phyloP scores from a whole-genome alignment of 2,888 invertebrate genomes.

The Cryptocheilus praepositus region DNA sequence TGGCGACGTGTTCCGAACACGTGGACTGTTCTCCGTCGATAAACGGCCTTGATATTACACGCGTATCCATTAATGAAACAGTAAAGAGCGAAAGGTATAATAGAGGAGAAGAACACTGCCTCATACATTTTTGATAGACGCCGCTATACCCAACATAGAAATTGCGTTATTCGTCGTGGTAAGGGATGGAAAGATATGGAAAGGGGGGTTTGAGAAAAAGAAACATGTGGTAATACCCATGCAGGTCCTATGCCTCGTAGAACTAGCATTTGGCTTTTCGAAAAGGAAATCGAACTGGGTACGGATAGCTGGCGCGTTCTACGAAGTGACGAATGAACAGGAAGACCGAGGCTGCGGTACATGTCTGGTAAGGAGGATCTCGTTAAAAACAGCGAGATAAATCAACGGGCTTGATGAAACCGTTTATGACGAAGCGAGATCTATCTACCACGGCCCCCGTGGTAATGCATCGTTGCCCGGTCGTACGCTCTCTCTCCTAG shows the following conservation, averaged over 20 bases:
- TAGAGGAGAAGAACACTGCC: too few relatives aligned
- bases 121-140: too few relatives aligned
- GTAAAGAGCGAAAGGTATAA: background rate
- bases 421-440: conserved; percentile 60
- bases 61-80: conserved; percentile 30
- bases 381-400: conserved; percentile 51
- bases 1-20: conserved; percentile 12
- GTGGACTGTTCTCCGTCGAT: conserved; percentile 24
- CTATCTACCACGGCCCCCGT: conserved; percentile 43
- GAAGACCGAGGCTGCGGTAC: conserved; percentile 1
- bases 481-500: conserved; percentile 43
- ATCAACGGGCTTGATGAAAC: conserved; percentile 59
- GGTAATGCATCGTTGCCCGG: conserved; percentile 41
- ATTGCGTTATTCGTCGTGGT: too few relatives aligned
- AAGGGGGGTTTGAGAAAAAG: too few relatives aligned
- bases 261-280: conserved; percentile 25
- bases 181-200: too few relatives aligned
- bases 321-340: conserved; percentile 14
- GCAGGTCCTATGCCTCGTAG: too few relatives aligned
- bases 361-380: conserved; percentile 28
- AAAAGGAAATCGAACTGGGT: conserved; percentile 33
- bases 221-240: too few relatives aligned
- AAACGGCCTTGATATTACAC: conserved; percentile 31
- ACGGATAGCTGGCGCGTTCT: too few relatives aligned
- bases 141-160: too few relatives aligned